Evolutionary conservation across 2,113 vertebrate genomes (phyloP).

Genomic region (Prietella phreatophila): DNA sequence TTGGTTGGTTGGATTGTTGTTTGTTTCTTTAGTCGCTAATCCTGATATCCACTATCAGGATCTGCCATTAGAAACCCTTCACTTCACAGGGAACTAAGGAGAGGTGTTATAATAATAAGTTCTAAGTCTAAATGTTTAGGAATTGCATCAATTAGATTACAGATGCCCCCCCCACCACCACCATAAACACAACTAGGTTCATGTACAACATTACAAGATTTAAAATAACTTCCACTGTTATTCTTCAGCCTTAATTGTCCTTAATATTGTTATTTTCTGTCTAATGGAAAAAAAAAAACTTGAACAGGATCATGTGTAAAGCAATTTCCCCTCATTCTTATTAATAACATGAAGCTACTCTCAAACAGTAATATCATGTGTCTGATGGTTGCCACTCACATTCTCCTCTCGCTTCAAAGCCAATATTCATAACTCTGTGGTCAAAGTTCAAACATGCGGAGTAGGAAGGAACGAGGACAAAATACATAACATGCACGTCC

Average conservation of each 20-base stretch:
- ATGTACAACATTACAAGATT: not conserved
- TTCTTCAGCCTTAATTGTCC: constrained; percentile 8
- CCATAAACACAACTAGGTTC: not conserved
- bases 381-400: constrained; percentile 56
- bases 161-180: not conserved
- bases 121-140: constrained; percentile 45
- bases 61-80: not conserved
- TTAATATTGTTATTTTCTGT: constrained; percentile 34
- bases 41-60: not conserved
- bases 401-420: constrained; percentile 64
- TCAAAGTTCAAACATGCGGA: constrained; percentile 71
- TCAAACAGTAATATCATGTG: constrained; percentile 73
- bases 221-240: constrained; percentile 35
- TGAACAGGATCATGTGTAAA: constrained; percentile 57
- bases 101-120: constrained; percentile 4
- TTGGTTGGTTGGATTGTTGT: not conserved
- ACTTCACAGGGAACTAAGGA: constrained; percentile 7
- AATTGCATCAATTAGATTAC: constrained; percentile 20
- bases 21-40: not conserved
- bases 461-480: constrained; percentile 27
- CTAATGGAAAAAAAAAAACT: constrained; percentile 44
- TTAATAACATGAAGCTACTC: constrained; percentile 67
- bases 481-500: constrained; percentile 60
- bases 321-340: constrained; percentile 55
- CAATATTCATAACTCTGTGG: constrained; percentile 74